Conservation (phyloP, 2,888 invertebrate species). For the Thelaira solivaga region DNA sequence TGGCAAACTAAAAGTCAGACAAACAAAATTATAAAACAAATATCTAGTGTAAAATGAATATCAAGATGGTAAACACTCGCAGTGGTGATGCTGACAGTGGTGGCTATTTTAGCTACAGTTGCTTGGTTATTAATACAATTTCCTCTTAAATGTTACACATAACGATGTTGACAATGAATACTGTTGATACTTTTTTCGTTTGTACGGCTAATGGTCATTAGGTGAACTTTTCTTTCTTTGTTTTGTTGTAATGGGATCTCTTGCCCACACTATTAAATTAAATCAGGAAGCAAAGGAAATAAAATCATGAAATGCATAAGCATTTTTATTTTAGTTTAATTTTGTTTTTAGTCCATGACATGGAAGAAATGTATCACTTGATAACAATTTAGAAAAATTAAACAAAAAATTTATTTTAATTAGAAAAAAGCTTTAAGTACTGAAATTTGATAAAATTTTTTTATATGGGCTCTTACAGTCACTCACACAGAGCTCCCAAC, state of each 20-base stretch:
- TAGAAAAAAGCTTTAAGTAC: too few species aligned
- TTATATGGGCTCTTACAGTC: too few species aligned
- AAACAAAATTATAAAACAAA: conserved; percentile 11
- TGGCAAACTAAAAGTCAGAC: background rate
- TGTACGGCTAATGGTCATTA: conserved; percentile 48
- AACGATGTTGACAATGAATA: conserved; percentile 38
- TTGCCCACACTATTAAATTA: conserved; percentile 2
- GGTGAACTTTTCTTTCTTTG: conserved; percentile 35
- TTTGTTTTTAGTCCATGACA: background rate
- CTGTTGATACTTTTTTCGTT: background rate
- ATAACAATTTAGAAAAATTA: too few species aligned
- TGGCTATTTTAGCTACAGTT: background rate
- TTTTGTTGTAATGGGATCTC: background rate
- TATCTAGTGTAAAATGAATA: too few species aligned
- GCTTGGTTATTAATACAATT: conserved; percentile 14
- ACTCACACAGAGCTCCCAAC: too few species aligned
- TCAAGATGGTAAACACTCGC: too few species aligned
- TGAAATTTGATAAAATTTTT: too few species aligned
- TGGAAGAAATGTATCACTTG: too few species aligned
- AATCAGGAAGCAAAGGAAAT: conserved; percentile 50
- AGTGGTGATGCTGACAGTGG: background rate
- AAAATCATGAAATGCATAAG: conserved; percentile 3
- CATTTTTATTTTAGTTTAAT: background rate
- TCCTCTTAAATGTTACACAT: conserved; percentile 17
- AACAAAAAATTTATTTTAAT: too few species aligned